Base-by-base conservation (phyloP, 2,113 vertebrate genomes). In the Pedionomus torquatus region DNA sequence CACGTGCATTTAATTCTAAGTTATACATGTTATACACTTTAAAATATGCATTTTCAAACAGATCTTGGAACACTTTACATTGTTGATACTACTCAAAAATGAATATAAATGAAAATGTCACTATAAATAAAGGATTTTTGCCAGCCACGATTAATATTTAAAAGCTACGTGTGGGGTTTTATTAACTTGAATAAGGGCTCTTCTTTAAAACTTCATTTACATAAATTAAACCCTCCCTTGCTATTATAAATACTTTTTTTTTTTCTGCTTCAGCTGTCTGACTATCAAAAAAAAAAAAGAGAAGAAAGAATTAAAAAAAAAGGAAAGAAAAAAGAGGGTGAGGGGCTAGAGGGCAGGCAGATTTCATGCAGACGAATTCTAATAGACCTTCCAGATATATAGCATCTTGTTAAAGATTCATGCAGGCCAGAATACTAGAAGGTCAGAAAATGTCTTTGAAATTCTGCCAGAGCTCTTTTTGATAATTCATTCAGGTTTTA, bases 381-480 rank as follows among this genome's bases (percentile, higher is more conserved):
- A 98, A 97, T 97, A 97, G 97, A 95, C 92, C 86, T 97, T 97
- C 48, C 55, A 98, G 96, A 98, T 98, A 98, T 96, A 98, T 92
- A 95, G 92, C 83, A 97, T 95, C 97, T 97, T 97, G 95, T 98
- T 98, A 98, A 98, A 98, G 98, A 98, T 98, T 98, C 97, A 98
- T 98, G 93, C 95, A 71, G 82, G 71, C 93, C 95, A 95, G 95
- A 98, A 97, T 98, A 97, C 94, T 96, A 97, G 97, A 98, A 98
- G 98, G 98, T 98, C 98, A 98, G 97, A 98, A 98, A 98, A 98
- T 98, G 97, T 93, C 97, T 98, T 98, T 98, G 98, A 98, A 98
- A 98, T 97, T 96, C 97, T 98, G 97, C 97, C 97, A 97, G 97
- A 95, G 94, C 95, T 97, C 96, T 98, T 98, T 98, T 97, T 87